Conservation (phyloP, 2,888 invertebrate genomes). For the Mythimna impura region DNA sequence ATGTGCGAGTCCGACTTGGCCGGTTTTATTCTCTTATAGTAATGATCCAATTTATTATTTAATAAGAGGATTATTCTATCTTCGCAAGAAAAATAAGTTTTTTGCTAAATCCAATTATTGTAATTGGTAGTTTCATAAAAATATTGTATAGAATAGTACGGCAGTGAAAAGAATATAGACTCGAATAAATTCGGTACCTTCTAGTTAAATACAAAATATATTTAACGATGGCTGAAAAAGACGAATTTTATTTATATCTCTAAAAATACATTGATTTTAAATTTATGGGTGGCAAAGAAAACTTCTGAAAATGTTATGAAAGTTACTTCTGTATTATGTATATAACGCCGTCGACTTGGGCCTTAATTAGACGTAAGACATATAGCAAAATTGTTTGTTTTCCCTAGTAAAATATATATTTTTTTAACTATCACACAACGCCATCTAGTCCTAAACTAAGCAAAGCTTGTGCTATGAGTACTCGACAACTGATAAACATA, state of each 20-base stretch:
- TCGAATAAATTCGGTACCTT: neutral
- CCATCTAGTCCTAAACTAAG: no score
- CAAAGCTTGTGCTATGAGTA: no score
- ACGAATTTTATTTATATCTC: neutral
- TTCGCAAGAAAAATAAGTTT: neutral
- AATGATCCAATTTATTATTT: neutral
- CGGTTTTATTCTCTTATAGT: neutral
- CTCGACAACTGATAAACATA: no score
- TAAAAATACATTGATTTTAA: neutral
- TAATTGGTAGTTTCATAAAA: slow-evolving; percentile 2
- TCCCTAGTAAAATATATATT: no score
- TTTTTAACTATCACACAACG: no score
- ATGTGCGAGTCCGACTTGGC: no score
- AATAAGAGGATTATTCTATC: neutral
- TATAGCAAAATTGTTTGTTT: no score
- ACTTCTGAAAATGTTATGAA: no score
- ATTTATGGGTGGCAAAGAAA: no score
- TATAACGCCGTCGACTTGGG: no score
- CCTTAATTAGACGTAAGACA: no score
- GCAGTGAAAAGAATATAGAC: neutral
- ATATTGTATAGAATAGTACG: neutral
- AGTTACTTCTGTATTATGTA: no score
- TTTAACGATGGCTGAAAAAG: neutral
- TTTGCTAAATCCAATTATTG: neutral
- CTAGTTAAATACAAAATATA: neutral